These are phyloP conservation scores for Poeciliopsis paucimaculata DNA, from an alignment of 2,797 vertebrate genomes.

Conservation along the genomic window DNA sequence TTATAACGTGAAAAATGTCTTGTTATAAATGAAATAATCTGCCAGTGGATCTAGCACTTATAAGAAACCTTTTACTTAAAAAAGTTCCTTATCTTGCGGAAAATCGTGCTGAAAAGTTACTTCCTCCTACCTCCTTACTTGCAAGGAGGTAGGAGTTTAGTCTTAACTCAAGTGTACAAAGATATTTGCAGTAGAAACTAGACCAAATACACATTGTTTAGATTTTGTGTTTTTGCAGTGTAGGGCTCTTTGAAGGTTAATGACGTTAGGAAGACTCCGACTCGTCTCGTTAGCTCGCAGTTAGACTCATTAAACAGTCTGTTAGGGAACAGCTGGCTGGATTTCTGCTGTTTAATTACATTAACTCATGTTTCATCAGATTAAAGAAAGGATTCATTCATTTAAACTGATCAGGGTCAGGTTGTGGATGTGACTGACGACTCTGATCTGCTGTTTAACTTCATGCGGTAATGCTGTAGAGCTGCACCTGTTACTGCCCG, in stretches of 20 bases:
- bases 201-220: no score
- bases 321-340: conserved; percentile 11
- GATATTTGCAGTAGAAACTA: no score
- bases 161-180: no score
- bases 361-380: neutral
- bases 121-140: no score
- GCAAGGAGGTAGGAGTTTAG: no score
- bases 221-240: no score
- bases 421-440: neutral
- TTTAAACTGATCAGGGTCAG: neutral
- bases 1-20: no score
- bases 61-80: no score
- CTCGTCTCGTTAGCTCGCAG: neutral
- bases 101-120: no score
- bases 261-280: neutral
- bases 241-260: neutral
- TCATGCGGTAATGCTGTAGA: neutral
- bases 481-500: neutral
- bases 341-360: conserved; percentile 12
- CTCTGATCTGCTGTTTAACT: neutral
- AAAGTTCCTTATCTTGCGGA: no score
- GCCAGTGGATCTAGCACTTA: no score
- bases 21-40: no score
- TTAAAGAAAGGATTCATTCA: neutral
- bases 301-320: conserved; percentile 8